These are phyloP conservation scores for Ammodytes dubius DNA, from an alignment of 2,113 vertebrate species.

Conservation along the genomic window DNA sequence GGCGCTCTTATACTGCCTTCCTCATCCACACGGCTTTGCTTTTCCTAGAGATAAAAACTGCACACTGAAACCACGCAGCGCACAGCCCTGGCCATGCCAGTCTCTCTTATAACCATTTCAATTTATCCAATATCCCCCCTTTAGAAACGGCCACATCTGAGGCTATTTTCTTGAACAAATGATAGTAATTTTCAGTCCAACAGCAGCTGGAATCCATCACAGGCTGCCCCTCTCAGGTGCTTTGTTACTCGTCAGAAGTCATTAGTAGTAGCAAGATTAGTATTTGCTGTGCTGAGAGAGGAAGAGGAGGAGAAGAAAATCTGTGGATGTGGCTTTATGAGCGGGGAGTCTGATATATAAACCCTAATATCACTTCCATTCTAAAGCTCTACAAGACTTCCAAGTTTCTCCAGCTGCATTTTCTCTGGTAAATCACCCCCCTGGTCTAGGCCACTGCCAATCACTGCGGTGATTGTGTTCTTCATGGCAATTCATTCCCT, in stretches of 20 bases:
- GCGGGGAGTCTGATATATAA: slow-evolving; percentile 60
- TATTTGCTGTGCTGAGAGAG: slow-evolving; percentile 66
- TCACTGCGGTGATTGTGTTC: slow-evolving; percentile 56
- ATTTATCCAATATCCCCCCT: slow-evolving; percentile 82
- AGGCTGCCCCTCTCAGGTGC: slow-evolving; percentile 70
- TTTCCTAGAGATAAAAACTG: slow-evolving; percentile 68
- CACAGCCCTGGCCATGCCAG: slow-evolving; percentile 39
- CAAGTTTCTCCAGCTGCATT: slow-evolving; percentile 54
- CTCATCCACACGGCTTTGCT: slow-evolving; percentile 63
- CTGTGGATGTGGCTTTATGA: slow-evolving; percentile 54
- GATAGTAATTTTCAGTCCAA: slow-evolving; percentile 84
- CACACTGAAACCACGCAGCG: slow-evolving; percentile 46
- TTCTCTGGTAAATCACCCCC: slow-evolving; percentile 64
- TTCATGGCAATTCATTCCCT: slow-evolving; percentile 54
- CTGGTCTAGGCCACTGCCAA: slow-evolving; percentile 58
- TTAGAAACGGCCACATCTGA: slow-evolving; percentile 79
- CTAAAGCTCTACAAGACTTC: slow-evolving; percentile 59
- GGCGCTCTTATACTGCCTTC: slow-evolving; percentile 56
- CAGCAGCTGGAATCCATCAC: slow-evolving; percentile 79
- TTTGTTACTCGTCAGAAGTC: slow-evolving; percentile 86
- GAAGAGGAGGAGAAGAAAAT: slow-evolving; percentile 62
- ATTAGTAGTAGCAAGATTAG: slow-evolving; percentile 83
- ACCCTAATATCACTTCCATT: slow-evolving; percentile 66
- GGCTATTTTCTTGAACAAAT: slow-evolving; percentile 85
- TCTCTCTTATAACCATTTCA: slow-evolving; percentile 82